Evolutionary conservation across 2,113 vertebrate species (phyloP).

Genomic region (Patagioenas fasciata): DNA sequence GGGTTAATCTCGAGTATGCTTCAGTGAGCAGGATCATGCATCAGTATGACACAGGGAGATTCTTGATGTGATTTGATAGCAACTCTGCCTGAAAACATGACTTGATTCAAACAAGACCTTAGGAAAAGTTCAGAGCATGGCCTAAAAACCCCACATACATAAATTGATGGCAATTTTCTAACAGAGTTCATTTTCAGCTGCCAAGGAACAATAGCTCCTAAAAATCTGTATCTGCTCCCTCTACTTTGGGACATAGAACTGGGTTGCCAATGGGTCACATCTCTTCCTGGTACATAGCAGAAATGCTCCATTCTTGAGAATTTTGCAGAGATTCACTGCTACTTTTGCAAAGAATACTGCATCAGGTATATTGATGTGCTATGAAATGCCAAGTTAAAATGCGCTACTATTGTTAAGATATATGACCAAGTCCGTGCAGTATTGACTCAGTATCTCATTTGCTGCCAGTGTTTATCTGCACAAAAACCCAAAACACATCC

Average conservation of each 20-base stretch:
- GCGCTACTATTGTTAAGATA: not conserved
- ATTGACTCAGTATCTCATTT: not conserved
- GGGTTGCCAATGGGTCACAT: not conserved
- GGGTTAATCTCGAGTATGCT: not conserved
- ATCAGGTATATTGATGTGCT: not conserved
- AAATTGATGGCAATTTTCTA: not conserved
- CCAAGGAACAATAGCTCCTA: not conserved
- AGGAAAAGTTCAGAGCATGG: not conserved
- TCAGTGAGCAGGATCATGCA: not conserved
- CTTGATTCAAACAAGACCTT: not conserved
- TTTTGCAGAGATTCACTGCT: not conserved
- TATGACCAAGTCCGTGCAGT: not conserved
- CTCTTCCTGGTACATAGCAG: not conserved
- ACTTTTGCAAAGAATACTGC: not conserved
- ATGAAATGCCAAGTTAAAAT: constrained; percentile 1
- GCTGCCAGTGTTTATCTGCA: not conserved
- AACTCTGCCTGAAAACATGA: not conserved
- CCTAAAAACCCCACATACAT: not conserved
- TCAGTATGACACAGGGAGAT: not conserved
- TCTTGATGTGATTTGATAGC: not conserved
- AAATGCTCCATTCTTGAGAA: not conserved
- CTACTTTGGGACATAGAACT: not conserved
- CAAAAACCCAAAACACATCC: not conserved
- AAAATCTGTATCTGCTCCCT: not conserved
- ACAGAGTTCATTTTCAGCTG: not conserved